Evolutionary conservation across 2,888 invertebrate species (phyloP).

Genomic region (Malthinus flaveolus): DNA sequence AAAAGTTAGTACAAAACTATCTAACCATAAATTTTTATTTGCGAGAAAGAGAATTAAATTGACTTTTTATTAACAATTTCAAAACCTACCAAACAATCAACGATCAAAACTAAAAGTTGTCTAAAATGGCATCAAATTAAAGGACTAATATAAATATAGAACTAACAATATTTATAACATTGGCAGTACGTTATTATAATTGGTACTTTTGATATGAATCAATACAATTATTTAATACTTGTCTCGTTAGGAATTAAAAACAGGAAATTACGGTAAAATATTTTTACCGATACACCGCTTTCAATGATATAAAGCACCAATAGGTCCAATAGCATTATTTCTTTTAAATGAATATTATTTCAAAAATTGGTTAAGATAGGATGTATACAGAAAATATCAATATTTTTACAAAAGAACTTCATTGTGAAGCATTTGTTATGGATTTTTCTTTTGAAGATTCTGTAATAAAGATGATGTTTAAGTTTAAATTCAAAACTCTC

Average conservation of each 20-base stretch:
- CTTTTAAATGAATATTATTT: slow-evolving; percentile 10
- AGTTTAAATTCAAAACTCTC: background rate
- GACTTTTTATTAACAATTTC: background rate
- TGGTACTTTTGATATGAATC: slow-evolving; percentile 30
- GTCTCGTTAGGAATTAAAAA: background rate
- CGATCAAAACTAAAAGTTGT: slow-evolving; percentile 4
- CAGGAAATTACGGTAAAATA: background rate
- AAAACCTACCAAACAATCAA: background rate
- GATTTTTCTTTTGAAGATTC: slow-evolving; percentile 34
- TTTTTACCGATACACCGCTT: no score
- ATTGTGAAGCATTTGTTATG: slow-evolving; percentile 36
- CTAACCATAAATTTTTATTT: background rate
- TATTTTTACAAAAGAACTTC: slow-evolving; percentile 37
- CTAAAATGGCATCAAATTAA: slow-evolving; percentile 13
- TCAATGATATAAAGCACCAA: slow-evolving; percentile 15
- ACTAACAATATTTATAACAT: slow-evolving; percentile 26
- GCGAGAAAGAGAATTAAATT: slow-evolving; percentile 1
- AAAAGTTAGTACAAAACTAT: slow-evolving; percentile 4
- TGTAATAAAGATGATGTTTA: slow-evolving; percentile 31
- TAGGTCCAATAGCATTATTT: slow-evolving; percentile 24
- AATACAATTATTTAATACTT: slow-evolving; percentile 13
- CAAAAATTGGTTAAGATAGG: slow-evolving; percentile 16
- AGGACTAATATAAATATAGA: slow-evolving; percentile 11
- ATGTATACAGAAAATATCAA: slow-evolving; percentile 18
- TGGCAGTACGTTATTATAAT: slow-evolving; percentile 29